Conservation (phyloP, 2,888 invertebrate species). For the Rhagonycha fulva region DNA sequence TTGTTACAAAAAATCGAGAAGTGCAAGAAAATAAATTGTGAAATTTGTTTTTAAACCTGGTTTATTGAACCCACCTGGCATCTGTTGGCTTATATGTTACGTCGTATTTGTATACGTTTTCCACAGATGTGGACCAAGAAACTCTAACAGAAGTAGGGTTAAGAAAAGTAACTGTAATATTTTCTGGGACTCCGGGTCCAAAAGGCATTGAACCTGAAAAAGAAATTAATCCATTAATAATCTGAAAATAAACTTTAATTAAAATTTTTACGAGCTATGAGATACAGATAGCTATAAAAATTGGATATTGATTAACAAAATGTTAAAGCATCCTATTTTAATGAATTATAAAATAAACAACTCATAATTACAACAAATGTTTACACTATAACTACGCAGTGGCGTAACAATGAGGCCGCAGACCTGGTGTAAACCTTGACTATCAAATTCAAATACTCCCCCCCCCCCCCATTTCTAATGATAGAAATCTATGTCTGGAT, state of each 20-base stretch:
- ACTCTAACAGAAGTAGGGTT: constrained; percentile 85
- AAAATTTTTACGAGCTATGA: background rate
- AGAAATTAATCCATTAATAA: constrained; percentile 10
- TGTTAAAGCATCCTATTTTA: background rate
- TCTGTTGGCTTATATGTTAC: constrained; percentile 90
- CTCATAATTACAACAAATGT: background rate
- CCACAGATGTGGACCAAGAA: constrained; percentile 83
- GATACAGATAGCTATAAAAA: background rate
- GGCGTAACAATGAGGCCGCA: too few relatives aligned
- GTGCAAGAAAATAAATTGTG: background rate
- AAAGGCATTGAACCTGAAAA: constrained; percentile 76
- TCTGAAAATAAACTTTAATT: background rate
- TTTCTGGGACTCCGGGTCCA: constrained; percentile 75
- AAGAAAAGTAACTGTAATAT: constrained; percentile 86
- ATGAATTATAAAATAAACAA: background rate
- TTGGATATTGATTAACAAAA: background rate
- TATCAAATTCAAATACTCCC: too few relatives aligned
- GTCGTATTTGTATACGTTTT: constrained; percentile 86
- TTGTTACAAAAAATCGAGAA: background rate
- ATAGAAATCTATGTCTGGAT: too few relatives aligned
- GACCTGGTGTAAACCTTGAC: too few relatives aligned
- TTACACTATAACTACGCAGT: background rate
- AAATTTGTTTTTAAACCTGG: background rate
- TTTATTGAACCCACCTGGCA: constrained; percentile 70
- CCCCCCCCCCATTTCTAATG: too few relatives aligned